Evolutionary conservation across 2,113 vertebrate species (phyloP).

Genomic region (Donacobius atricapilla): DNA sequence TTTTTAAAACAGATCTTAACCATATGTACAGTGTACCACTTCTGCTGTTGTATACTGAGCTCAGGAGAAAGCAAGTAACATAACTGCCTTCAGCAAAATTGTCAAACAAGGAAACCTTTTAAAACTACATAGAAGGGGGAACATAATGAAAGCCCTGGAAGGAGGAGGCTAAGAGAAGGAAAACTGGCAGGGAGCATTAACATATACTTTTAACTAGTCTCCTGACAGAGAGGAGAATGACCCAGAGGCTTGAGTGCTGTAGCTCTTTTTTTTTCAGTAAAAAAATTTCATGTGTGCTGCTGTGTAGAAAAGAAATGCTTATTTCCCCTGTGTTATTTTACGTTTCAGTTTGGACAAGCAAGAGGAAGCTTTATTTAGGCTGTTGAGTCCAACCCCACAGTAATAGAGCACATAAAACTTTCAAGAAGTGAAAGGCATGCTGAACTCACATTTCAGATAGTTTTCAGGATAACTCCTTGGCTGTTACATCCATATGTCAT

Average conservation of each 20-base stretch:
- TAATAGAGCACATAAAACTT: not conserved
- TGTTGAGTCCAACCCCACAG: not conserved
- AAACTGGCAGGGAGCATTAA: not conserved
- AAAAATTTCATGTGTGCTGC: not conserved
- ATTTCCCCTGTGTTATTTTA: not conserved
- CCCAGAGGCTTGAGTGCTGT: not conserved
- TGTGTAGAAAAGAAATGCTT: not conserved
- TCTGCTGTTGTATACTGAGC: not conserved
- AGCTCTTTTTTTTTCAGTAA: not conserved
- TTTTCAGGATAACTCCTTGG: not conserved
- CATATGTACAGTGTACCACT: not conserved
- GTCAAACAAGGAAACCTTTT: slow-evolving; percentile 35
- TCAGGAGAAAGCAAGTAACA: slow-evolving; percentile 20
- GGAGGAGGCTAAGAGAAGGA: not conserved
- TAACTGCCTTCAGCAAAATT: slow-evolving; percentile 42
- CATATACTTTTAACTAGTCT: not conserved
- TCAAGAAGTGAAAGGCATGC: not conserved
- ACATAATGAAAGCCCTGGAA: not conserved
- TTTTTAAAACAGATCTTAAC: slow-evolving; percentile 11
- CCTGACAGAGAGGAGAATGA: not conserved
- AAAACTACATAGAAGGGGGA: not conserved
- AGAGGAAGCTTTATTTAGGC: not conserved
- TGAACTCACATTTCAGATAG: slow-evolving; percentile 7
- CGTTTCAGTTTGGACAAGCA: not conserved
- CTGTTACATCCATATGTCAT: not conserved